Conservation (phyloP, 1,140 invertebrate genomes). For the Zelostemma sp. region DNA sequence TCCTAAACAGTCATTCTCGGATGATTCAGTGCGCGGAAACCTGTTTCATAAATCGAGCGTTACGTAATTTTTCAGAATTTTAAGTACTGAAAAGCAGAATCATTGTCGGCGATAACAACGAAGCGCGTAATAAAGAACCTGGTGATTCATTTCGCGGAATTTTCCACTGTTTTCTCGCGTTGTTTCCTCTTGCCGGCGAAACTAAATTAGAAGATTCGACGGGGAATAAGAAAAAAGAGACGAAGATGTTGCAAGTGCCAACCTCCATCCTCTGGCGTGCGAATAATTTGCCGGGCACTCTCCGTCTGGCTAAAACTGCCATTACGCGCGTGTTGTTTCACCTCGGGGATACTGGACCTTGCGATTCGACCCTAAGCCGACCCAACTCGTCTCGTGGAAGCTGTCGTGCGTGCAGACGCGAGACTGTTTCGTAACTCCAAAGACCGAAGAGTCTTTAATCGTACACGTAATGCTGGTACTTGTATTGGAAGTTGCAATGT, state of each 20-base stretch:
- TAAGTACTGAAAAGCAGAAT: too few relatives aligned
- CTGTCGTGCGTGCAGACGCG: not conserved
- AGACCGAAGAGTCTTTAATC: not conserved
- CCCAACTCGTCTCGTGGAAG: constrained; percentile 3
- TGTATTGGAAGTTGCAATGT: too few relatives aligned
- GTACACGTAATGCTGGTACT: not conserved
- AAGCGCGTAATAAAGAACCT: too few relatives aligned
- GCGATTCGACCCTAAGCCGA: constrained; percentile 1
- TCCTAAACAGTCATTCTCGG: too few relatives aligned
- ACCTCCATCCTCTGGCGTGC: not conserved
- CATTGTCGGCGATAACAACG: too few relatives aligned
- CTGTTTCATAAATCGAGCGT: not conserved
- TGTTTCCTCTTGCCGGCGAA: too few relatives aligned
- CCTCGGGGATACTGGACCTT: not conserved
- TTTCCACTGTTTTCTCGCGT: too few relatives aligned
- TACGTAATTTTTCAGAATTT: not conserved
- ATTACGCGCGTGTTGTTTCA: constrained; percentile 2
- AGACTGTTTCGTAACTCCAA: not conserved
- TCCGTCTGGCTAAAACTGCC: not conserved
- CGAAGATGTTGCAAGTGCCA: not conserved
- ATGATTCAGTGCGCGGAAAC: not conserved
- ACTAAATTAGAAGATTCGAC: too few relatives aligned
- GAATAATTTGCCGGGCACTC: constrained; percentile 2
- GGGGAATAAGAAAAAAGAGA: not conserved
- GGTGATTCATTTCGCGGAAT: too few relatives aligned